phyloP scores from a whole-genome alignment of 2,113 vertebrate species.

The Muscicapa adusta region DNA sequence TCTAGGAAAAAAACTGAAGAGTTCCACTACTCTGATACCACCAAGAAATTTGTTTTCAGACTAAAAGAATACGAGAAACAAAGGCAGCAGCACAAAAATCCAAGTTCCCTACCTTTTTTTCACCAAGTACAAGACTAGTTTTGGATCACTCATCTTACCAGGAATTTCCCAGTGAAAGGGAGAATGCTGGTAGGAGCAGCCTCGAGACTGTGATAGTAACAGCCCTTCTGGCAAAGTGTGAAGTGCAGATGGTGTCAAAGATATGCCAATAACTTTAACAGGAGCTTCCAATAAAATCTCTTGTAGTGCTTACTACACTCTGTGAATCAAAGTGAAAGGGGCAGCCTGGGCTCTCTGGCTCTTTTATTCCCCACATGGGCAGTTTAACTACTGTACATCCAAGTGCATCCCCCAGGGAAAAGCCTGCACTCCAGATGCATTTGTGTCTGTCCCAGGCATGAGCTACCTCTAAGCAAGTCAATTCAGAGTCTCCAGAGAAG shows the following conservation, averaged over 20 bases:
- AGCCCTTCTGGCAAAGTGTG: not conserved
- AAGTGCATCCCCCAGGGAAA: not conserved
- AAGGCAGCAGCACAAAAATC: not conserved
- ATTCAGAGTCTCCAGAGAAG: not conserved
- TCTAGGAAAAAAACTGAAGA: not conserved
- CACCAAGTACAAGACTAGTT: not conserved
- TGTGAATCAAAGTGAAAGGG: not conserved
- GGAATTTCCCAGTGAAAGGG: not conserved
- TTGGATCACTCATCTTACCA: not conserved
- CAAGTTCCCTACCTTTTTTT: not conserved
- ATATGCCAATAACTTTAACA: constrained; percentile 5
- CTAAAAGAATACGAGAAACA: not conserved
- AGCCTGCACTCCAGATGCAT: not conserved
- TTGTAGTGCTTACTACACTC: not conserved
- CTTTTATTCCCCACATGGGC: not conserved
- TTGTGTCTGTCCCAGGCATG: not conserved
- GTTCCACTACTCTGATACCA: not conserved
- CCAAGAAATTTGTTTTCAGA: not conserved
- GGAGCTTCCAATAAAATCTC: not conserved
- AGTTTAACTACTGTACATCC: not conserved
- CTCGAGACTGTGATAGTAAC: not conserved
- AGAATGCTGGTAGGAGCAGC: not conserved
- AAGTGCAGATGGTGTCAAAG: constrained; percentile 26
- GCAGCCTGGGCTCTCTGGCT: not conserved
- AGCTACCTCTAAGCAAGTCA: not conserved